Evolutionary conservation across 1,140 invertebrate genomes (phyloP).

Genomic region (Pemphigus obesinymphae): DNA sequence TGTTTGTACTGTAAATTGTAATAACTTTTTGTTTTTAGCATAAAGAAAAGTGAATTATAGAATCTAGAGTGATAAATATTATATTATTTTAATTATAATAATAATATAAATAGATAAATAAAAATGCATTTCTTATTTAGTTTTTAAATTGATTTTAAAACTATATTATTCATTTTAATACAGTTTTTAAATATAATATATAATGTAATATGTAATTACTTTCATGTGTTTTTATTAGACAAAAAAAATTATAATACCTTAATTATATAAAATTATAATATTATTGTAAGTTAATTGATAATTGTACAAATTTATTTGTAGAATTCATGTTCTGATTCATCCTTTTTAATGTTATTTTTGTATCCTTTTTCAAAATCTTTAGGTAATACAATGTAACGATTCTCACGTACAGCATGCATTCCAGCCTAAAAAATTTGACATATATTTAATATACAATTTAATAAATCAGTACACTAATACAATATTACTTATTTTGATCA

Average conservation of each 20-base stretch:
- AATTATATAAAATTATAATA: neutral
- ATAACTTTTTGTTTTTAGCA: neutral
- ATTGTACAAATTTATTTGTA: constrained; percentile 76
- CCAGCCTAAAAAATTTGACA: constrained; percentile 58
- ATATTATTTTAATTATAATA: neutral
- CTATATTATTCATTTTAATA: neutral
- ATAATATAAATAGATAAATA: neutral
- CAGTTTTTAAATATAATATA: neutral
- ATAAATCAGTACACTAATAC: too few relatives aligned
- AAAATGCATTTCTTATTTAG: neutral
- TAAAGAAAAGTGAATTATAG: neutral
- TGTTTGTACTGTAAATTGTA: neutral
- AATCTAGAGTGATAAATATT: neutral
- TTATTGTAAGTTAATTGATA: neutral
- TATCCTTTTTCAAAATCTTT: constrained; percentile 99
- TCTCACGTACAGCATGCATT: constrained; percentile 96
- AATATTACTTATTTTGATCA: too few relatives aligned
- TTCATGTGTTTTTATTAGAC: neutral
- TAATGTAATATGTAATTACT: neutral
- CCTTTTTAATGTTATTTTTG: constrained; percentile 99
- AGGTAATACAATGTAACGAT: constrained; percentile 94
- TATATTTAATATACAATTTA: neutral
- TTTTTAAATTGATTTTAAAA: neutral
- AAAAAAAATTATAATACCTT: neutral
- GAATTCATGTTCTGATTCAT: constrained; percentile 98